These are phyloP conservation scores for Achatina immaculata DNA, from an alignment of 1,140 invertebrate species.

Conservation along the genomic window DNA sequence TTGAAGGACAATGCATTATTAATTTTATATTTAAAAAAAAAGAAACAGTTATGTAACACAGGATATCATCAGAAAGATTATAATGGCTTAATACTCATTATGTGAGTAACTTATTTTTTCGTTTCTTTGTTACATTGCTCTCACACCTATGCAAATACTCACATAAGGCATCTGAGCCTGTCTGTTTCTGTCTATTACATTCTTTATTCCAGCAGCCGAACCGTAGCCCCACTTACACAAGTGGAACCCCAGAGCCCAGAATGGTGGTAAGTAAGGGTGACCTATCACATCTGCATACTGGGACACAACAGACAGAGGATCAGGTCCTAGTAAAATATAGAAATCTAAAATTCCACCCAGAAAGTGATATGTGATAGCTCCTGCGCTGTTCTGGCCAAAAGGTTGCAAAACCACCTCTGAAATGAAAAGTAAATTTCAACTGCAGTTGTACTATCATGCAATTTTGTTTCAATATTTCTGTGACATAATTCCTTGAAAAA, in stretches of 20 bases:
- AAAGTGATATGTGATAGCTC: slow-evolving; percentile 23
- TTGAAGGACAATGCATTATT: no score
- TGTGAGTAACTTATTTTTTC: no score
- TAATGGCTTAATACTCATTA: no score
- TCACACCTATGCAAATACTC: no score
- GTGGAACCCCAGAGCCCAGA: slow-evolving; percentile 64
- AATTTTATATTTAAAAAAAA: no score
- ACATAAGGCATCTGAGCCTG: slow-evolving; percentile 59
- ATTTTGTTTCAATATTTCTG: no score
- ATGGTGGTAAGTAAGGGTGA: slow-evolving; percentile 58
- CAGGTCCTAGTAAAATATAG: slow-evolving; percentile 66
- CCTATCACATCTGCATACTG: slow-evolving; percentile 78
- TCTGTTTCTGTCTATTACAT: slow-evolving; percentile 55
- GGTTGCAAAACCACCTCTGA: slow-evolving; percentile 38
- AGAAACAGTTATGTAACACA: no score
- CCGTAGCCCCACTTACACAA: slow-evolving; percentile 59
- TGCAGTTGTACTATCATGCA: no score
- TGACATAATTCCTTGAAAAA: no score
- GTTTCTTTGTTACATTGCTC: no score
- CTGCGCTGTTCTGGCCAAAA: neutral
- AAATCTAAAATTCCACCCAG: slow-evolving; percentile 63
- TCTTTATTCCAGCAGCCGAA: slow-evolving; percentile 43
- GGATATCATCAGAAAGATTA: no score
- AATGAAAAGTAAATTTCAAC: no score
- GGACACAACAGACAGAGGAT: slow-evolving; percentile 81